Evolutionary conservation across 2,113 vertebrate genomes (phyloP).

Genomic region (Rhinoderma darwinii): DNA sequence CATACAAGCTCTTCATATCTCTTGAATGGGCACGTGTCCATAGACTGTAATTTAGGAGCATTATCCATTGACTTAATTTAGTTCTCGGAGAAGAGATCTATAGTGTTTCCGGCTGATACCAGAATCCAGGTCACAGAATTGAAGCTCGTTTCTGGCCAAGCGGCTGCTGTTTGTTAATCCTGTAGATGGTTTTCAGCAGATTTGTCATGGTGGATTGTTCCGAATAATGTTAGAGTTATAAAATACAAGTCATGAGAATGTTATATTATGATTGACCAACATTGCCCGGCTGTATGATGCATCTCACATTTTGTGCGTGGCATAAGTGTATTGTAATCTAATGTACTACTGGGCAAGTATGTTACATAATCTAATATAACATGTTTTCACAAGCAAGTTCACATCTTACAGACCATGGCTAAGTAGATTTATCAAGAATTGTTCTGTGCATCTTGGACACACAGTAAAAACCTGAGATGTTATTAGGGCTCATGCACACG

Average conservation of each 20-base stretch:
- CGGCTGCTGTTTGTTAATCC: conserved; percentile 28
- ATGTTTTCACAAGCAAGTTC: neutral
- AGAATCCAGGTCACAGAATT: conserved; percentile 30
- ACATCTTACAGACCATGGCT: neutral
- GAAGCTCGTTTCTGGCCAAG: neutral
- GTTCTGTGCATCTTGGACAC: neutral
- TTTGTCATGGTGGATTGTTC: neutral
- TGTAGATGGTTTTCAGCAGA: conserved; percentile 14
- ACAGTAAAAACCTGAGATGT: no score
- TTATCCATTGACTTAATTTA: neutral
- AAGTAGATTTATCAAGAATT: neutral
- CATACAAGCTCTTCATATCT: no score
- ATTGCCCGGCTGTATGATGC: neutral
- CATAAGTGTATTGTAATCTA: neutral
- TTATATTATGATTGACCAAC: neutral
- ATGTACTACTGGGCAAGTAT: neutral
- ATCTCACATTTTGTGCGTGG: neutral
- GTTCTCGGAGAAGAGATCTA: neutral
- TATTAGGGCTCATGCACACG: neutral
- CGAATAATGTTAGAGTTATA: neutral
- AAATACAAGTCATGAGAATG: neutral
- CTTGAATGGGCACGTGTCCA: neutral
- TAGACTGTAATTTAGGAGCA: neutral
- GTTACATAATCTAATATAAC: neutral
- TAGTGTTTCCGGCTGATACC: conserved; percentile 4